Evolutionary conservation across 2,797 vertebrate species (phyloP).

Genomic region (Neostethus bicornis): DNA sequence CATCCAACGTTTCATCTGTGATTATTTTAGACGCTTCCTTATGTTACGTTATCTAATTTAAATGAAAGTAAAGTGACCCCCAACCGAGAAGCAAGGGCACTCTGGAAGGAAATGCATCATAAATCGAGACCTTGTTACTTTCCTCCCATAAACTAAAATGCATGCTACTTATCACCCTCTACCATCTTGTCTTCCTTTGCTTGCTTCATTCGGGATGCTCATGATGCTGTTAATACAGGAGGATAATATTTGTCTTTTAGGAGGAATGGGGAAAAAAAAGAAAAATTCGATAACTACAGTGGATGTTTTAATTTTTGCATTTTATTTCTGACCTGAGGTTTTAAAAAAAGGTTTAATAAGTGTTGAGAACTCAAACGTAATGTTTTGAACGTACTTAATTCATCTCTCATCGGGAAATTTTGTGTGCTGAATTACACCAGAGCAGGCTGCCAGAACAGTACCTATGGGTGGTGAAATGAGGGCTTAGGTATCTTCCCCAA

Average conservation of each 20-base stretch:
- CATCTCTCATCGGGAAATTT: too few species aligned
- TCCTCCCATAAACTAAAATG: constrained; percentile 40
- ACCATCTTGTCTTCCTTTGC: constrained; percentile 21
- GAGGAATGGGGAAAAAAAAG: background rate
- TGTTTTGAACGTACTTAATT: too few species aligned
- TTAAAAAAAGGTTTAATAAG: background rate
- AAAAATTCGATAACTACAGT: background rate
- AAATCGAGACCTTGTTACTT: constrained; percentile 47
- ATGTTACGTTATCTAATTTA: background rate
- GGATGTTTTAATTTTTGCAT: background rate
- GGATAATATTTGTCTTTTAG: constrained; percentile 4
- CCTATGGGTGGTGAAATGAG: too few species aligned
- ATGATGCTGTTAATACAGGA: constrained; percentile 5
- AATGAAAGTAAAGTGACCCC: constrained; percentile 31
- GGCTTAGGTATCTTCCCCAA: too few species aligned
- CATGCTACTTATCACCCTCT: constrained; percentile 29
- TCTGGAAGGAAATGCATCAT: constrained; percentile 30
- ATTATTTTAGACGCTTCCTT: background rate
- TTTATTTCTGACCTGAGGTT: background rate
- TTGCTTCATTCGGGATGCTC: constrained; percentile 22
- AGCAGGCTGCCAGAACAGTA: too few species aligned
- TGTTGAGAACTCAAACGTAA: background rate
- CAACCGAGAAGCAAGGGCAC: constrained; percentile 42
- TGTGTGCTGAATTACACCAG: too few species aligned
- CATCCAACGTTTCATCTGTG: background rate